Evolutionary conservation across 2,113 vertebrate species (phyloP).

Genomic region (Lophura nycthemera): DNA sequence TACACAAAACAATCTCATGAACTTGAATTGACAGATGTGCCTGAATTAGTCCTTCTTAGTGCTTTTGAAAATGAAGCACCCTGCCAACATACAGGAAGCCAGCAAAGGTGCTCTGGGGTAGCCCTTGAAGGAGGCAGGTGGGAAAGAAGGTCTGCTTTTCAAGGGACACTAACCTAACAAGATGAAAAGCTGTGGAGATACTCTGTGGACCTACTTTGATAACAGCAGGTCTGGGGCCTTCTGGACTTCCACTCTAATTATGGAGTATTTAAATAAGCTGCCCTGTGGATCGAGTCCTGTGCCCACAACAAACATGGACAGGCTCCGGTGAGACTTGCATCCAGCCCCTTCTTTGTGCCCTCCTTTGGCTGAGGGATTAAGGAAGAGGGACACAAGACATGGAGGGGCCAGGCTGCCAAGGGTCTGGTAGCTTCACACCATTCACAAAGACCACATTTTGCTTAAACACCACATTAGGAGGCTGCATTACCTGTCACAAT

Average conservation of each 20-base stretch:
- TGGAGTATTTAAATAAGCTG: not conserved
- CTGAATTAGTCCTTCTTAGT: not conserved
- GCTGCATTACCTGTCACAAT: conserved; percentile 95
- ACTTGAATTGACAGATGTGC: not conserved
- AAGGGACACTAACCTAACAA: not conserved
- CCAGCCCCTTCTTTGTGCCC: not conserved
- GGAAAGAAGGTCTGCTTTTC: not conserved
- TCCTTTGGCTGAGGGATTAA: not conserved
- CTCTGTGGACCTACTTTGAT: not conserved
- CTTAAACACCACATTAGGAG: not conserved
- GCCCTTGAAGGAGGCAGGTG: not conserved
- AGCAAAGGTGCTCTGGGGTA: not conserved
- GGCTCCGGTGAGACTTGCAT: not conserved
- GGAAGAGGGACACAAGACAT: not conserved
- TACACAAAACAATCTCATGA: not conserved
- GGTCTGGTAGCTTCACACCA: not conserved
- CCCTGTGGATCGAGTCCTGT: not conserved
- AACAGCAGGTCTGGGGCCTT: not conserved
- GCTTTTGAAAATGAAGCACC: not conserved
- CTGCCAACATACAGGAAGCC: not conserved
- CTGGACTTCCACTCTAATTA: not conserved
- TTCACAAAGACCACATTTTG: not conserved
- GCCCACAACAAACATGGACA: not conserved
- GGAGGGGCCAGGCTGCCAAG: not conserved
- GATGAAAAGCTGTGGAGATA: not conserved